Base-by-base conservation (phyloP, 64 coral and sea anemone genomes). In the Exaiptasia diaphana region DNA sequence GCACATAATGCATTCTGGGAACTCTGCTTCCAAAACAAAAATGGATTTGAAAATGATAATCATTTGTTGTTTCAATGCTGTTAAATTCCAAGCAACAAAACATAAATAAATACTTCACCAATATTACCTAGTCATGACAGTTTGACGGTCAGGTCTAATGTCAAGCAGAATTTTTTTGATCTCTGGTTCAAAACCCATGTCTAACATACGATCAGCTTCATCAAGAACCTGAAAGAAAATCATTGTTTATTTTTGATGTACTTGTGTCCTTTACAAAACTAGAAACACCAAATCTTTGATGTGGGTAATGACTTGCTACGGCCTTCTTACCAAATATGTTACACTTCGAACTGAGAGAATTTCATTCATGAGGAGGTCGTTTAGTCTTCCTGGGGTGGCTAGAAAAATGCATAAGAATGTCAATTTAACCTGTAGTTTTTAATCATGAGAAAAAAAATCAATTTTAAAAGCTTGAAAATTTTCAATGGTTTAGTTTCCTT, bases 101-200 rank as follows among this genome's bases (percentile, higher is more conserved):
- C n/a, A n/a, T n/a, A n/a, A n/a, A n/a, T n/a, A n/a, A n/a, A n/a
- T n/a, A n/a, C n/a, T n/a, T n/a, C n/a, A n/a, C n/a, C n/a, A n/a
- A n/a, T n/a, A n/a, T 24, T 35, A 99, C 95, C 95, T 99, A 5
- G 95, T 99, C 89, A 99, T 99, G 7, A 99, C 60, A 1, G 95
- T 99, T 36, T 99, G 95, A 26, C 95, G 55, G 72, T 99, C 89
- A 41, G 95, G 95, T 73, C 95, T 81, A 30, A 99, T 92, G 61
- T 99, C 95, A 12, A 99, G 53, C 3, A 99, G 75, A 50, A 99
- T 99, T 45, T 99, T 99, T 35, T 79, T 88, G 41, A 99, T 99
- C 20, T 99, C 95, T 64, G 95, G 95, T 69, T 99, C 95, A 85
- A 99, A 99, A 30, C 95, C 95, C 95, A 99, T 99, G 48, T 99